Evolutionary conservation across 2,113 vertebrate species (phyloP).

Genomic region (Ictalurus punctatus): DNA sequence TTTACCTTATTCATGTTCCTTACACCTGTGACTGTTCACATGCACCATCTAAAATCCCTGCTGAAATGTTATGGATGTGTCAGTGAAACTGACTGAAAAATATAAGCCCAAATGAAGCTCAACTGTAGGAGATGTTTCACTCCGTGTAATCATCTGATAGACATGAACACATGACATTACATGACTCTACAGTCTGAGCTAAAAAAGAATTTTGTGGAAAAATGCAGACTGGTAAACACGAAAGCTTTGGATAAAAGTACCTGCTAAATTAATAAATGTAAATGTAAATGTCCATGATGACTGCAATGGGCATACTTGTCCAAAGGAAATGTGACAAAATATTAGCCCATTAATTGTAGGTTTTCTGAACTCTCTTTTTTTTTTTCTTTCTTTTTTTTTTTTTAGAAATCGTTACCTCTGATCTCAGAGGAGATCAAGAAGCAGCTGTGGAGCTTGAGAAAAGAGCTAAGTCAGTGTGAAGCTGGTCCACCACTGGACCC

Average conservation of each 20-base stretch:
- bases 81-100: background rate
- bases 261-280: background rate
- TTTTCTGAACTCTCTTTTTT: too few species aligned
- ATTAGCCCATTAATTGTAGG: background rate
- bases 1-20: background rate
- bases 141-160: background rate
- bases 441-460: constrained; percentile 45
- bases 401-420: constrained; percentile 48
- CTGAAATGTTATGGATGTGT: background rate
- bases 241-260: background rate
- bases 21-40: background rate
- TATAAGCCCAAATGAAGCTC: background rate
- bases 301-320: too few species aligned
- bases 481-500: constrained; percentile 45
- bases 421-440: constrained; percentile 52
- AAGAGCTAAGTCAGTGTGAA: constrained; percentile 29
- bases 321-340: too few species aligned
- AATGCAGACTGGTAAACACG: too few species aligned
- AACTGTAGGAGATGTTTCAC: background rate
- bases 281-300: too few species aligned
- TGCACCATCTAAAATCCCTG: background rate
- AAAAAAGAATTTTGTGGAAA: too few species aligned
- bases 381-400: background rate
- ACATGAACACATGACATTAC: background rate
- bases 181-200: background rate